Percentiles rank a stretch among this genome's conserved stretches.
Evolutionary conservation across 1,140 invertebrate genomes (phyloP).

Genomic region (Aphis craccivora): DNA sequence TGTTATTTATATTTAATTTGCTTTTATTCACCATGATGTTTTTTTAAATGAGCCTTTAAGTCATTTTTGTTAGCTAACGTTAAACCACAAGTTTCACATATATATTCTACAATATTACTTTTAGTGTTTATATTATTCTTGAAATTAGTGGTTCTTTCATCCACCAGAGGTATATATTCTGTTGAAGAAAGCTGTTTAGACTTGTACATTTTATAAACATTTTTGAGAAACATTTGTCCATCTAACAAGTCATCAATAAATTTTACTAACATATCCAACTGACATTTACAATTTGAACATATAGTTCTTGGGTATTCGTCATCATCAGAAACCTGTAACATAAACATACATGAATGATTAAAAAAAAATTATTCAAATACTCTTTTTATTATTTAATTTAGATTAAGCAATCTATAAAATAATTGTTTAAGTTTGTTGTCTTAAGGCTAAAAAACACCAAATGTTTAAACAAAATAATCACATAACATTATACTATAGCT

Average conservation of each 20-base stretch:
- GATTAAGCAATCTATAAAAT: background rate
- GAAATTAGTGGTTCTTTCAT: background rate
- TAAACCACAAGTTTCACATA: constrained; percentile 33
- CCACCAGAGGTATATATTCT: background rate
- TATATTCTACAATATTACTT: background rate
- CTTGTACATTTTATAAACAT: constrained; percentile 32
- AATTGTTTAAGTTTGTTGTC: background rate
- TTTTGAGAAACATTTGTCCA: constrained; percentile 41
- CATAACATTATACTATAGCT: background rate
- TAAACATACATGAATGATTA: background rate
- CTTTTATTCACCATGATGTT: constrained; percentile 11
- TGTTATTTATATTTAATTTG: too few species aligned
- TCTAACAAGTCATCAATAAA: constrained; percentile 30
- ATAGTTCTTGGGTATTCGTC: constrained; percentile 44
- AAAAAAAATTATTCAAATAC: background rate
- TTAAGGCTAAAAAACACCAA: background rate
- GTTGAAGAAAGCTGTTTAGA: constrained; percentile 3
- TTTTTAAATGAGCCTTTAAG: constrained; percentile 31
- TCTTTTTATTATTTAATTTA: background rate
- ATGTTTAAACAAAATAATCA: background rate
- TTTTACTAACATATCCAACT: constrained; percentile 44
- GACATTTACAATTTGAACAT: constrained; percentile 45
- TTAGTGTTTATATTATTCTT: background rate
- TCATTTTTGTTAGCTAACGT: constrained; percentile 23
- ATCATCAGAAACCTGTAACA: constrained; percentile 30